phyloP scores from a whole-genome alignment of 2,888 invertebrate species.

The Dysmachus trigonus region DNA sequence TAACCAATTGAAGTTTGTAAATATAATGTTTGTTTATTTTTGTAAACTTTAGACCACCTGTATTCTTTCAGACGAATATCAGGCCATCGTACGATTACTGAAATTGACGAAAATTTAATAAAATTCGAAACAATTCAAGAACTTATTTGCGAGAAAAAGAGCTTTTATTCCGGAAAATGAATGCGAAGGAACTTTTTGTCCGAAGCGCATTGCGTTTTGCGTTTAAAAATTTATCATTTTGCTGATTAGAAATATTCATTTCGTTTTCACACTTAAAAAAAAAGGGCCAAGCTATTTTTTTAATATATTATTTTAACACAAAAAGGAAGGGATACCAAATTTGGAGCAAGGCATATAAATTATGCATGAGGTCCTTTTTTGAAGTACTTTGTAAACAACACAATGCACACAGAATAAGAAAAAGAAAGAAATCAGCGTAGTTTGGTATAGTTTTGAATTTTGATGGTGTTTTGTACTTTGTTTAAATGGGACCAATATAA shows the following conservation, averaged over 20 bases:
- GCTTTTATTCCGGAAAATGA: background rate
- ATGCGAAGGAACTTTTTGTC: background rate
- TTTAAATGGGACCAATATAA: background rate
- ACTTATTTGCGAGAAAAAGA: background rate
- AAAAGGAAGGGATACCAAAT: background rate
- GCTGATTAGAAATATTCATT: background rate
- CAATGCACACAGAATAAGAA: background rate
- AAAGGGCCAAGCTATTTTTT: background rate
- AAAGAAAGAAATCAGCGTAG: background rate
- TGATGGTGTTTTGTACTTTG: background rate
- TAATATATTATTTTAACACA: background rate
- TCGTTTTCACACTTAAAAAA: background rate
- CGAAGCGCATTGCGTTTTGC: background rate
- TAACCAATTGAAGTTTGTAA: constrained; percentile 21
- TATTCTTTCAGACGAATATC: background rate
- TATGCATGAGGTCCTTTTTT: background rate
- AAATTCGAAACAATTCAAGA: background rate
- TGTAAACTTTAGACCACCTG: background rate
- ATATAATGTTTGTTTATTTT: background rate
- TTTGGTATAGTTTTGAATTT: background rate
- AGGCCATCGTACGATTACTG: background rate
- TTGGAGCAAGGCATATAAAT: background rate
- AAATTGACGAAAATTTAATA: background rate
- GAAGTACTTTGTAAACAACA: background rate
- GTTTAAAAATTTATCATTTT: background rate